Conservation (phyloP, 2,797 vertebrate species). For the Acrossocheilus fasciatus region DNA sequence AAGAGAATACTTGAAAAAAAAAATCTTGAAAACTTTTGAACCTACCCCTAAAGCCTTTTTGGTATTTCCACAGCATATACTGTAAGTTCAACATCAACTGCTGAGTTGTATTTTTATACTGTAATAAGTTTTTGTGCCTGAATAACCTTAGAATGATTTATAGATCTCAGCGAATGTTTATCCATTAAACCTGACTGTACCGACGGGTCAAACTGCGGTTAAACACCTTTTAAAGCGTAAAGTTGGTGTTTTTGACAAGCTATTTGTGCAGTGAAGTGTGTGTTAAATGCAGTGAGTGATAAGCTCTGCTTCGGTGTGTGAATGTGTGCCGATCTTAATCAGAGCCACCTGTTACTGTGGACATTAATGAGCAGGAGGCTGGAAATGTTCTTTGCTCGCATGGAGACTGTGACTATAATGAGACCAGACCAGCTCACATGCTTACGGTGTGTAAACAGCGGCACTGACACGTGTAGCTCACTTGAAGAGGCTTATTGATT, state of each 20-base stretch:
- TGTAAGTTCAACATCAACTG: background rate
- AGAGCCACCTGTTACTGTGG: conserved; percentile 68
- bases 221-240: conserved; percentile 46
- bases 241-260: conserved; percentile 41
- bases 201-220: conserved; percentile 39
- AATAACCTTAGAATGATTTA: background rate
- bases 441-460: background rate
- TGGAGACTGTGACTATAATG: background rate
- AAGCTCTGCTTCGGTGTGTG: conserved; percentile 70
- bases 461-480: background rate
- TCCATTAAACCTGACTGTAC: background rate
- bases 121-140: background rate
- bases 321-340: conserved; percentile 73
- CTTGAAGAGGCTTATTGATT: background rate
- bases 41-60: background rate
- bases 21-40: background rate
- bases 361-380: conserved; percentile 50
- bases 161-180: conserved; percentile 3
- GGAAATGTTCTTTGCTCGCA: conserved; percentile 35
- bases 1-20: background rate
- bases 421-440: background rate
- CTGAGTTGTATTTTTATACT: background rate
- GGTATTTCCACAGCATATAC: background rate
- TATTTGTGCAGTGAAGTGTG: conserved; percentile 66
- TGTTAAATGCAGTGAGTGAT: conserved; percentile 76